Percentiles rank a stretch among this genome's conserved stretches.
phyloP scores from a whole-genome alignment of 2,113 vertebrate genomes.

The Rattus rattus region DNA sequence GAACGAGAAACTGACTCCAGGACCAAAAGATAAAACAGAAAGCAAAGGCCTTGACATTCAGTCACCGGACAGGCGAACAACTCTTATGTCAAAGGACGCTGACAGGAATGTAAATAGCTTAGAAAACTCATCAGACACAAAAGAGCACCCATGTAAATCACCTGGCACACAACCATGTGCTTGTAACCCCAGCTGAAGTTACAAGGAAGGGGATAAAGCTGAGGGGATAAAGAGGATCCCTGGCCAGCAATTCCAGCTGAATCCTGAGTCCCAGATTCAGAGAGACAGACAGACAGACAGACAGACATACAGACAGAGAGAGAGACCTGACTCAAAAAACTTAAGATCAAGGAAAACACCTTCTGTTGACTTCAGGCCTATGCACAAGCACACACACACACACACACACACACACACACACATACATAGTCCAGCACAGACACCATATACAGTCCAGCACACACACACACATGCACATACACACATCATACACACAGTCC shows the following conservation, averaged over 20 bases:
- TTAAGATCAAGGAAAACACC: neutral
- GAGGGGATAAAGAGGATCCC: neutral
- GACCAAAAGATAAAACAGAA: slow-evolving; percentile 1
- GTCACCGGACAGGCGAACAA: neutral
- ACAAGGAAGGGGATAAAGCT: no score
- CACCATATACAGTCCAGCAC: neutral
- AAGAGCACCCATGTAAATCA: neutral
- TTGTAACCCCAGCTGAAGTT: neutral
- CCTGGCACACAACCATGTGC: no score
- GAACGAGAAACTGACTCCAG: neutral
- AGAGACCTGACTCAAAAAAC: neutral
- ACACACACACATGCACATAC: no score
- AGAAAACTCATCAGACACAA: neutral
- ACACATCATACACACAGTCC: neutral
- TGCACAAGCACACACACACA: no score
- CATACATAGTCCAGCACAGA: neutral
- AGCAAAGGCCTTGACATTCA: neutral
- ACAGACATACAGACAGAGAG: no score
- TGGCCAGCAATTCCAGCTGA: neutral
- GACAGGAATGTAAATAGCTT: neutral
- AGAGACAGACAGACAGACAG: no score
- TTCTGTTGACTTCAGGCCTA: neutral
- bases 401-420: no score
- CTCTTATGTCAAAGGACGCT: neutral
- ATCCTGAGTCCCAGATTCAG: neutral